phyloP scores from a whole-genome alignment of 2,113 vertebrate genomes.

The Chionodraco myersi region DNA sequence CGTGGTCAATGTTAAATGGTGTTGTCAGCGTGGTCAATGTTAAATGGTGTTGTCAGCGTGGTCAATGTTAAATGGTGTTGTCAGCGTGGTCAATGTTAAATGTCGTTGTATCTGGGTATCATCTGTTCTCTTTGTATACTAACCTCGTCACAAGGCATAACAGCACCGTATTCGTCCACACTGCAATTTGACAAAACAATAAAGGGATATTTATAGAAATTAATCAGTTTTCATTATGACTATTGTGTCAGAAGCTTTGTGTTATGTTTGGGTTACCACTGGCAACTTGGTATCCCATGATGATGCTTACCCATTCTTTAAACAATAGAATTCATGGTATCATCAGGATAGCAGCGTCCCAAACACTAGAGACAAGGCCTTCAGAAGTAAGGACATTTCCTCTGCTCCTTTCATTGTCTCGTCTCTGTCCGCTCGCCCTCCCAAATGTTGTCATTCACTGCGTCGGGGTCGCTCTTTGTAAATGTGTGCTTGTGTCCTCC shows the following conservation, averaged over 20 bases:
- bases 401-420: constrained; percentile 25
- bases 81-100: constrained; percentile 36
- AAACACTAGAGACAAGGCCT: background rate
- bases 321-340: background rate
- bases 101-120: constrained; percentile 38
- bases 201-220: background rate
- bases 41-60: no score
- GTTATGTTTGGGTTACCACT: background rate
- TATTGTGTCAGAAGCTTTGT: constrained; percentile 15
- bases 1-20: constrained; percentile 35
- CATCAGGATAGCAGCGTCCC: background rate
- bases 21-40: constrained; percentile 35
- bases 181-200: constrained; percentile 1
- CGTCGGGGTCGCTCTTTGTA: constrained; percentile 48
- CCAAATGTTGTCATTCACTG: constrained; percentile 47
- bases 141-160: constrained; percentile 27
- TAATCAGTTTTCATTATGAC: background rate
- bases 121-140: constrained; percentile 44
- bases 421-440: constrained; percentile 37
- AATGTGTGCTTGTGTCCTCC: constrained; percentile 45
- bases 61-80: constrained; percentile 33
- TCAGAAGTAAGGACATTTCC: constrained; percentile 10
- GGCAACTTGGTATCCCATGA: background rate
- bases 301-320: background rate
- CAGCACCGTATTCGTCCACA: background rate